phyloP scores from a whole-genome alignment of 1,140 invertebrate genomes.

The Galleria mellonella region DNA sequence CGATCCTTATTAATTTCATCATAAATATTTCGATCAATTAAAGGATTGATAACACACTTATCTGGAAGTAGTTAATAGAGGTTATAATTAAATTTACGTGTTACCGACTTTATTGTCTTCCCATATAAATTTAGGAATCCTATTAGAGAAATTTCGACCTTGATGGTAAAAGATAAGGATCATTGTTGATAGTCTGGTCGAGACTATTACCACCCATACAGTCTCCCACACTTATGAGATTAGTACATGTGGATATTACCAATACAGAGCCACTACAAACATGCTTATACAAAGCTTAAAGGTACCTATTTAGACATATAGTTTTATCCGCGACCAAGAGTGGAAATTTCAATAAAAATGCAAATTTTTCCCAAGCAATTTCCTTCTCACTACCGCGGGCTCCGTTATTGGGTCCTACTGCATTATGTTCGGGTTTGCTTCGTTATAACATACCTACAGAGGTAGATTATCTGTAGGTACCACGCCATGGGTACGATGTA shows the following conservation, averaged over 20 bases:
- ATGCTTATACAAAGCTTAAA: conserved; percentile 45
- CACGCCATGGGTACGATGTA: conserved; percentile 6
- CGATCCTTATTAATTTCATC: no score
- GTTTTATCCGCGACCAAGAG: conserved; percentile 58
- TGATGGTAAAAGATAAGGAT: neutral
- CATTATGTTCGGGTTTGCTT: conserved; percentile 36
- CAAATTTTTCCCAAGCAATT: conserved; percentile 64
- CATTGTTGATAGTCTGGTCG: conserved; percentile 3
- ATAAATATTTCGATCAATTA: neutral
- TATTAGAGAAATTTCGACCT: neutral
- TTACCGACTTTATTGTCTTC: neutral
- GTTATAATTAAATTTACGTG: neutral
- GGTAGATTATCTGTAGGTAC: conserved; percentile 8
- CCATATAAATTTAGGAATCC: no score
- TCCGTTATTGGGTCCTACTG: conserved; percentile 49
- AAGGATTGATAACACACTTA: neutral
- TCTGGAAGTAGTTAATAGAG: no score
- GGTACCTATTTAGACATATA: conserved; percentile 60
- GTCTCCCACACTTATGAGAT: neutral
- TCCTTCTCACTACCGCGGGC: conserved; percentile 44
- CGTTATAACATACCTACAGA: conserved; percentile 20
- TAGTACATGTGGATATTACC: no score
- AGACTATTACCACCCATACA: conserved; percentile 10
- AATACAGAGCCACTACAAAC: conserved; percentile 9
- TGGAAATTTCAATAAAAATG: conserved; percentile 71